Percentiles rank a stretch among this genome's conserved stretches.
phyloP scores from a whole-genome alignment of 2,113 vertebrate genomes.

The Agapornis roseicollis region DNA sequence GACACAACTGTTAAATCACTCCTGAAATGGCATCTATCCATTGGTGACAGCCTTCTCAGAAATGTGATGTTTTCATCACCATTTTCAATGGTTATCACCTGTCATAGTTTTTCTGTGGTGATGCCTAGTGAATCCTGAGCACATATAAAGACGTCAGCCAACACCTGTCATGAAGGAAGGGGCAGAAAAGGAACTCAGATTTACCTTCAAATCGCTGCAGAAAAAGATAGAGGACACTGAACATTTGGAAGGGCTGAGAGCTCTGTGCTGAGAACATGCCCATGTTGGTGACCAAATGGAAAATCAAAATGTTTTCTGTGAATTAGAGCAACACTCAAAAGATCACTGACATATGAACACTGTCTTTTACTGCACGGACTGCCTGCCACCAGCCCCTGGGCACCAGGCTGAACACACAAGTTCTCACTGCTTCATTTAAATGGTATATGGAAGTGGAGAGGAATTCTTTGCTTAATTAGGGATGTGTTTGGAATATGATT shows the following conservation, averaged over 20 bases:
- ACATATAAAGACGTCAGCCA: background rate
- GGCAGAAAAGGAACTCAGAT: background rate
- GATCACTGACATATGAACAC: background rate
- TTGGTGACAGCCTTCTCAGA: background rate
- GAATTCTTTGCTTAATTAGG: background rate
- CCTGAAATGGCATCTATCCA: background rate
- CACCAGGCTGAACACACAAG: fast-evolving
- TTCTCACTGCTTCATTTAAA: background rate
- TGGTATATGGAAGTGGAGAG: background rate
- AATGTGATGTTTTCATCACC: background rate
- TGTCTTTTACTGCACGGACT: fast-evolving
- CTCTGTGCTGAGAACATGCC: background rate
- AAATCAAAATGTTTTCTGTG: background rate
- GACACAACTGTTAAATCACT: background rate
- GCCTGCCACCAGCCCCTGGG: background rate
- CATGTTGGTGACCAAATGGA: background rate
- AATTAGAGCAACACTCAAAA: background rate
- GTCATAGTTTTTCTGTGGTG: background rate
- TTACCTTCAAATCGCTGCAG: background rate
- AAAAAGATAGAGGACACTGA: background rate
- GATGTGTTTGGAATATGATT: constrained; percentile 41
- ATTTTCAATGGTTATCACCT: background rate
- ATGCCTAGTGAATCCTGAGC: background rate
- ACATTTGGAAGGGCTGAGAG: background rate
- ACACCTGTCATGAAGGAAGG: fast-evolving